These are phyloP conservation scores for Umimayanthus kanabou DNA, from an alignment of 92 coral and sea anemone species.

Conservation along the genomic window DNA sequence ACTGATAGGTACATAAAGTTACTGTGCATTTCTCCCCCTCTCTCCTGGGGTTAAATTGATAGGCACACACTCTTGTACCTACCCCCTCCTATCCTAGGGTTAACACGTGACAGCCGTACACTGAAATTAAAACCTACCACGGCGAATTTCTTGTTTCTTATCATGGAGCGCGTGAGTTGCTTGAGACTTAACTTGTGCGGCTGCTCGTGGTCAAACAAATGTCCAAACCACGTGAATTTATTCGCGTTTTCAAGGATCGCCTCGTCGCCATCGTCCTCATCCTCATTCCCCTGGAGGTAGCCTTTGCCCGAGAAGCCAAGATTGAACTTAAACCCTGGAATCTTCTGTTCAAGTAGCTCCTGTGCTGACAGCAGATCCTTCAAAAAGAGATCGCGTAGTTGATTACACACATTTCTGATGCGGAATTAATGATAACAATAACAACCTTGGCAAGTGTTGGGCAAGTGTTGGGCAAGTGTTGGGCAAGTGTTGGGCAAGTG, in stretches of 20 bases:
- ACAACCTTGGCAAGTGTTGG: background rate
- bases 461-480: too few species aligned
- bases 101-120: background rate
- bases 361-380: constrained; percentile 90
- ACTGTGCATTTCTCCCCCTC: background rate
- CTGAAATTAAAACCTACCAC: constrained; percentile 51
- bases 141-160: constrained; percentile 82
- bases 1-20: too few species aligned
- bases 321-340: constrained; percentile 91
- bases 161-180: constrained; percentile 75
- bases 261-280: constrained; percentile 90
- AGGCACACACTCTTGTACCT: background rate
- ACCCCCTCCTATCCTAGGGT: background rate
- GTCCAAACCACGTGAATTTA: constrained; percentile 95
- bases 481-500: too few species aligned
- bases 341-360: constrained; percentile 67
- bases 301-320: constrained; percentile 95
- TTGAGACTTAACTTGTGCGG: constrained; percentile 79
- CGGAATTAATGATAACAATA: background rate
- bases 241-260: constrained; percentile 81
- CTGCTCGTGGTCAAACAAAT: constrained; percentile 92
- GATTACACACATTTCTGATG: background rate
- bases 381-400: background rate
- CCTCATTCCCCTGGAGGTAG: constrained; percentile 73
- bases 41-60: background rate